These are phyloP conservation scores for Samia ricini DNA, from an alignment of 1,140 invertebrate genomes.

Conservation along the genomic window DNA sequence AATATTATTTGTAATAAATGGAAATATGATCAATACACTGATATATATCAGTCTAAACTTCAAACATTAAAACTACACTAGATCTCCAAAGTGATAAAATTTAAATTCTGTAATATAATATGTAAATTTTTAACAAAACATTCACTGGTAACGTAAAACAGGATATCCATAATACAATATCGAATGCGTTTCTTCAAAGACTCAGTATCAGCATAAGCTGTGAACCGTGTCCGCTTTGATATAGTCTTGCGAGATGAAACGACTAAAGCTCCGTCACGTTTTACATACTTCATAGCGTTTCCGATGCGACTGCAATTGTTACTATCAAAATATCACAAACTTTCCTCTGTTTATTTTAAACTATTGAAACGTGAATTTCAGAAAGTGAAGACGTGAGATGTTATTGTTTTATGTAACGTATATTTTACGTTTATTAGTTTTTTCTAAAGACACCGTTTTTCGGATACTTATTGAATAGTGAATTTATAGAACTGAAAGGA, in stretches of 20 bases:
- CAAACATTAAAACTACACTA: too few species aligned
- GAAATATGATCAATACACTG: too few species aligned
- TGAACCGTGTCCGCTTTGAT: slow-evolving; percentile 36
- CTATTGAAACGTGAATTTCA: slow-evolving; percentile 10
- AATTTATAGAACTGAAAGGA: too few species aligned
- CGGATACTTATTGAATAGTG: too few species aligned
- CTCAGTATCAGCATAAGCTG: slow-evolving; percentile 38
- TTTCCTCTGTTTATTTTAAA: neutral
- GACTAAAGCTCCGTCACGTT: slow-evolving; percentile 36
- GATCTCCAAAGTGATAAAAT: too few species aligned
- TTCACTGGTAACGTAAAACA: slow-evolving; percentile 26
- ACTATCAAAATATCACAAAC: slow-evolving; percentile 25
- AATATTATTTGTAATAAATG: too few species aligned
- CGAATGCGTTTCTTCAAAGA: slow-evolving; percentile 38
- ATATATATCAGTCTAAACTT: too few species aligned
- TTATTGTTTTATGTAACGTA: too few species aligned
- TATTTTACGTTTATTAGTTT: too few species aligned
- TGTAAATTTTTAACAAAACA: slow-evolving; percentile 13
- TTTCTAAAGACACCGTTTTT: too few species aligned
- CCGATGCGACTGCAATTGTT: slow-evolving; percentile 25
- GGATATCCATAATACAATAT: slow-evolving; percentile 32
- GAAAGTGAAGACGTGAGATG: neutral
- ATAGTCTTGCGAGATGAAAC: slow-evolving; percentile 18
- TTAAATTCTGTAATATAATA: neutral
- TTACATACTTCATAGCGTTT: slow-evolving; percentile 27